These are phyloP conservation scores for Brachyalestes nurse DNA, from an alignment of 2,797 vertebrate genomes.

Conservation along the genomic window DNA sequence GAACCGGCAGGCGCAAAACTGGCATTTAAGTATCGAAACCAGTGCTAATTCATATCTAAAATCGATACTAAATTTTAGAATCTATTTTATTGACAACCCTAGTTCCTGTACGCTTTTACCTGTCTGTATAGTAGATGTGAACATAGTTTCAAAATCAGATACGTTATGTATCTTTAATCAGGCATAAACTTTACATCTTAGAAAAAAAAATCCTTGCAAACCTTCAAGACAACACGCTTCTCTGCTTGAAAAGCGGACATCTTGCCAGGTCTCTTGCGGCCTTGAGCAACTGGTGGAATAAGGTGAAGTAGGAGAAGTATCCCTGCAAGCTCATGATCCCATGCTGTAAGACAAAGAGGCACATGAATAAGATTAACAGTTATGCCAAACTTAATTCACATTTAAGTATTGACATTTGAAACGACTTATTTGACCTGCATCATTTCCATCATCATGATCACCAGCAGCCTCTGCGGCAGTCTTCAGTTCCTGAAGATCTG, in stretches of 20 bases:
- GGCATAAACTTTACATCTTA: too few species aligned
- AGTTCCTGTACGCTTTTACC: too few species aligned
- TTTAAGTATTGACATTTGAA: too few species aligned
- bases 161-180: too few species aligned
- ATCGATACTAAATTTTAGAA: too few species aligned
- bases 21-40: too few species aligned
- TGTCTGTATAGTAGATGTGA: too few species aligned
- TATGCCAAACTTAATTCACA: too few species aligned
- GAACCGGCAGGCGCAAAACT: too few species aligned
- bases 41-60: too few species aligned
- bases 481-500: conserved; percentile 32
- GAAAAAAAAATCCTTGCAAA: not conserved
- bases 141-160: too few species aligned
- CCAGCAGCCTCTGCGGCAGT: conserved; percentile 7
- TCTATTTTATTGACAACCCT: too few species aligned
- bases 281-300: conserved; percentile 54
- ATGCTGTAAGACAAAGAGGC: conserved; percentile 27
- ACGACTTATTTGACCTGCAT: not conserved
- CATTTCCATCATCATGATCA: not conserved
- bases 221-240: conserved; percentile 49
- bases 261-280: conserved; percentile 53
- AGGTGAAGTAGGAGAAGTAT: conserved; percentile 53
- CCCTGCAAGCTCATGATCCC: conserved; percentile 54
- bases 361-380: not conserved
- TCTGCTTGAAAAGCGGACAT: conserved; percentile 49